Evolutionary conservation across 2,797 vertebrate species (phyloP).

Genomic region (Paguma larvata): DNA sequence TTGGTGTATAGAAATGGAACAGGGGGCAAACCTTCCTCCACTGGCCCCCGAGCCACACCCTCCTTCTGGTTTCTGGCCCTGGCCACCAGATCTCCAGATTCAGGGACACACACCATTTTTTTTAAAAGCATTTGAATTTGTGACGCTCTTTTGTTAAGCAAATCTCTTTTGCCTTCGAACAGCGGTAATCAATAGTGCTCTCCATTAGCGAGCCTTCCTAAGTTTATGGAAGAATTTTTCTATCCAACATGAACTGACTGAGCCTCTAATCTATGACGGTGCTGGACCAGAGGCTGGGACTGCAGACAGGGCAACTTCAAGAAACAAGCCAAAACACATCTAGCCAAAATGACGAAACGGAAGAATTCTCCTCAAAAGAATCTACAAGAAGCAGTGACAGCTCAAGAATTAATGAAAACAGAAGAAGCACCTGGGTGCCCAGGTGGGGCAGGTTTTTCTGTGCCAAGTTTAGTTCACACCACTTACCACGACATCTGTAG

Average conservation of each 20-base stretch:
- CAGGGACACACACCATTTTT: background rate
- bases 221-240: background rate
- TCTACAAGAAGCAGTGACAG: no score
- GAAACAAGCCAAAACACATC: no score
- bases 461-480: fast-evolving
- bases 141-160: background rate
- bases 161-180: background rate
- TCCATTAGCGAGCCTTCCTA: background rate
- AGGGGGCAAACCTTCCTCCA: background rate
- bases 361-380: no score
- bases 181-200: background rate
- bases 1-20: no score
- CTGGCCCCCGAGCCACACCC: background rate
- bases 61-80: background rate
- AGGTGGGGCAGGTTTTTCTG: fast-evolving
- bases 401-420: no score
- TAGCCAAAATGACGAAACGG: no score
- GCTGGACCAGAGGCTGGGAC: background rate
- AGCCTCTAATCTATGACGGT: background rate
- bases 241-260: no score
- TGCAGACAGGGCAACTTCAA: background rate
- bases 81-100: background rate
- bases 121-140: background rate
- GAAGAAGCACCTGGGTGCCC: background rate
- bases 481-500: fast-evolving